Evolutionary conservation across 2,113 vertebrate species (phyloP).

Genomic region (Podocnemis expansa): DNA sequence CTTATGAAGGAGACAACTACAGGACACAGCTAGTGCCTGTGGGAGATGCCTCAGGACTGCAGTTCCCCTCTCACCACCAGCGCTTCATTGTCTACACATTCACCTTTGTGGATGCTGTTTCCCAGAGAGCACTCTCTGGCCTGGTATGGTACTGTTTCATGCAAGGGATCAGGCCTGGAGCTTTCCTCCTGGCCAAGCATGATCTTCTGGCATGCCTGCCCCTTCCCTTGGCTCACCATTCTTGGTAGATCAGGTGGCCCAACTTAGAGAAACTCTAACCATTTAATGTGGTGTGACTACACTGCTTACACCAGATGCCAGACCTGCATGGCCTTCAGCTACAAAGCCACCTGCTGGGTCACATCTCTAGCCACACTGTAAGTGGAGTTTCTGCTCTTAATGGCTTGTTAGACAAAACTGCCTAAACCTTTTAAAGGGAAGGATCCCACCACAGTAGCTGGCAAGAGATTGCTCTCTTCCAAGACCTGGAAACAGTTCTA

Average conservation of each 20-base stretch:
- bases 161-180: background rate
- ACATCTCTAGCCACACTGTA: background rate
- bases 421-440: no score
- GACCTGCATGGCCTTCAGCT: background rate
- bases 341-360: no score
- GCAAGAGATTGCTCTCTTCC: background rate
- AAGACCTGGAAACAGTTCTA: background rate
- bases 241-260: background rate
- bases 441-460: background rate
- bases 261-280: no score
- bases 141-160: background rate
- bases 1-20: conserved; percentile 69
- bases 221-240: background rate
- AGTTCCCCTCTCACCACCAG: conserved; percentile 65
- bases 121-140: conserved; percentile 20
- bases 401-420: no score
- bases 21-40: conserved; percentile 55
- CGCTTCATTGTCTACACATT: conserved; percentile 68
- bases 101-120: conserved; percentile 46
- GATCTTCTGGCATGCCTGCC: background rate
- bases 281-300: no score
- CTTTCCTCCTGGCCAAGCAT: no score
- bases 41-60: background rate
- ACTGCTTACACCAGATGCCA: no score
- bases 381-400: background rate